Conservation (phyloP, 2,888 invertebrate genomes). For the Marronus borbonicus region DNA sequence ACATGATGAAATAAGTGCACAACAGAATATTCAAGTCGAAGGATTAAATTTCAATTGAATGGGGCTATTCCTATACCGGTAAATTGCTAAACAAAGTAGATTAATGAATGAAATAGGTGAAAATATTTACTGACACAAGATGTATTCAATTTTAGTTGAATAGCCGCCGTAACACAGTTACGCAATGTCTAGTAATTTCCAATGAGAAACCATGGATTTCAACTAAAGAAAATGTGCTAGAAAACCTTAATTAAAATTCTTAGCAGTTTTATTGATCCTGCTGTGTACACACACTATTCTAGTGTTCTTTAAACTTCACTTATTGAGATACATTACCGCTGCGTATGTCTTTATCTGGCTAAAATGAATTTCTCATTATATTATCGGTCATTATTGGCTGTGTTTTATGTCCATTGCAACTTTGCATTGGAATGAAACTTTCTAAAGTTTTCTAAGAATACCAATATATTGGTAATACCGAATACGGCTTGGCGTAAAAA, state of each 20-base stretch:
- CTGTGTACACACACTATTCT: conserved; percentile 22
- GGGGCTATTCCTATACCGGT: conserved; percentile 19
- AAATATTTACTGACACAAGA: conserved; percentile 35
- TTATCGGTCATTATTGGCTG: conserved; percentile 34
- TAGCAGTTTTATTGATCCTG: conserved; percentile 34
- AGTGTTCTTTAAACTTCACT: conserved; percentile 36
- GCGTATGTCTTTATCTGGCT: conserved; percentile 37
- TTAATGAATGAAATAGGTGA: conserved; percentile 40
- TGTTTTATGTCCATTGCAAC: conserved; percentile 7
- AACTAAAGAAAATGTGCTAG: conserved; percentile 41
- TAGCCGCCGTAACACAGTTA: conserved; percentile 25
- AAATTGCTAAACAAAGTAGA: conserved; percentile 43
- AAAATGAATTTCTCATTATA: conserved; percentile 35
- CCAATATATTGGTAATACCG: background rate
- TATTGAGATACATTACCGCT: conserved; percentile 18
- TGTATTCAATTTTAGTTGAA: conserved; percentile 34
- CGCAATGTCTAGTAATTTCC: conserved; percentile 28
- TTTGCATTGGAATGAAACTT: conserved; percentile 22
- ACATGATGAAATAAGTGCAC: conserved; percentile 35
- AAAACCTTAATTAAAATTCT: conserved; percentile 46
- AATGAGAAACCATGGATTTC: conserved; percentile 40
- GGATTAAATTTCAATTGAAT: conserved; percentile 45
- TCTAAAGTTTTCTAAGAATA: conserved; percentile 19
- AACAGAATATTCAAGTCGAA: conserved; percentile 13
- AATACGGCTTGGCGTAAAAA: background rate